Percentiles rank a stretch among this genome's conserved stretches.
Conservation (phyloP, 2,888 invertebrate genomes). For the Loripinus fragilis region DNA sequence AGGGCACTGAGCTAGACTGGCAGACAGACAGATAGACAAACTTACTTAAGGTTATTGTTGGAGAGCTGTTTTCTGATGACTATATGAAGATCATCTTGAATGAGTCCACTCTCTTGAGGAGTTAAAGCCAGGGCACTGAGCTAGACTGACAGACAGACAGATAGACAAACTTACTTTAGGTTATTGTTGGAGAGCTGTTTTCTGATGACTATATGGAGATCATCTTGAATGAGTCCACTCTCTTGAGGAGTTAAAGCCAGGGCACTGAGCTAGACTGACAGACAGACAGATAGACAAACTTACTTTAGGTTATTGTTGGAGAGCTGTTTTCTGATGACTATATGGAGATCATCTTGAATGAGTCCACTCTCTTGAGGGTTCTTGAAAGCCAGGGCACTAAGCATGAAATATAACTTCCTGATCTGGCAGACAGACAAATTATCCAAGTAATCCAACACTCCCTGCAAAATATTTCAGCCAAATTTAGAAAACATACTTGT, state of each 20-base stretch:
- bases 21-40: conserved; percentile 88
- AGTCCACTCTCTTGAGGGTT: conserved; percentile 83
- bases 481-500: too few relatives aligned
- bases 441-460: conserved; percentile 89
- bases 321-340: conserved; percentile 93
- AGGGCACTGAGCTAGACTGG: conserved; percentile 91
- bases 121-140: conserved; percentile 89
- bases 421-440: conserved; percentile 90
- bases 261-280: conserved; percentile 90
- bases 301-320: conserved; percentile 83
- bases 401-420: conserved; percentile 90
- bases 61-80: conserved; percentile 92
- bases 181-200: conserved; percentile 88
- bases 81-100: conserved; percentile 91
- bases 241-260: conserved; percentile 86
- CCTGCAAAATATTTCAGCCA: conserved; percentile 72
- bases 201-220: conserved; percentile 92
- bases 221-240: conserved; percentile 87
- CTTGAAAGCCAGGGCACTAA: conserved; percentile 89
- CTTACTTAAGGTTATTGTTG: conserved; percentile 78
- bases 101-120: conserved; percentile 83
- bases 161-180: conserved; percentile 85
- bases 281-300: conserved; percentile 88
- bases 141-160: conserved; percentile 90
- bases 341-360: conserved; percentile 89